Evolutionary conservation across 2,797 vertebrate species (phyloP), one percentile per base, ranked within the genome.

Genomic region (Anguilla obscura): DNA sequence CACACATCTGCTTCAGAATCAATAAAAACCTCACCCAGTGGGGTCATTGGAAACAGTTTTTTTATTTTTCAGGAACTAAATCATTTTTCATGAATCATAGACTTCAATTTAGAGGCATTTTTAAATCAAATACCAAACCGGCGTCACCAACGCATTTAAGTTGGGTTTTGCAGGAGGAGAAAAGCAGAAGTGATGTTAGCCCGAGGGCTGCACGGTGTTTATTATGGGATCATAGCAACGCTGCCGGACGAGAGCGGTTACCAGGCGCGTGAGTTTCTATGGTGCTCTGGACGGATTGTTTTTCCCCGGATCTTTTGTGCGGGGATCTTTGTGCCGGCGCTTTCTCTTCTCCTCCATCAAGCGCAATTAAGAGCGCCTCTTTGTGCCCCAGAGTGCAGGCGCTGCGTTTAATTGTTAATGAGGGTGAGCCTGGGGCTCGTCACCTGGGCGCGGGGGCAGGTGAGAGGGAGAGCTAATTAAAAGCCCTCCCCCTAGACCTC

Each of bases 341-440:
- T 90, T 88, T 91, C 86, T 89, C 84, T 50, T 84, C 76, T 86
- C 84, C 54, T 50, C 36, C 60, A 86, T n/a, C 54, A 76, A 58
- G 60, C 79, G 86, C 88, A 90, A 90, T 90, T 82, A 90, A 27
- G 79, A 89, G 89, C 80, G 74, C 60, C 80, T 36, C 54, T 76
- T 40, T 87, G 71, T 63, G 80, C 89, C 80, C 88, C 91, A 9
- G 88, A 91, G 90, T 54, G 85, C 86, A 87, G 82, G 87, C 58
- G 58, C 90, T 90, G 89, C 88, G 89, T 92, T 95, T 82, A 94
- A 96, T 94, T 91, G 91, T 94, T 95, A 93, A 96, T 93, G 92
- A 94, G 89, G 89, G 91, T 0, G 36, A 14, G 82, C 89, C 90
- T 88, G 18, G 71, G 89, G 92, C 89, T 88, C 76, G 87, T 94